These are phyloP conservation scores for Pentamera pediparva DNA, from an alignment of 53 echinoderm and acorn worm genomes.

Conservation along the genomic window DNA sequence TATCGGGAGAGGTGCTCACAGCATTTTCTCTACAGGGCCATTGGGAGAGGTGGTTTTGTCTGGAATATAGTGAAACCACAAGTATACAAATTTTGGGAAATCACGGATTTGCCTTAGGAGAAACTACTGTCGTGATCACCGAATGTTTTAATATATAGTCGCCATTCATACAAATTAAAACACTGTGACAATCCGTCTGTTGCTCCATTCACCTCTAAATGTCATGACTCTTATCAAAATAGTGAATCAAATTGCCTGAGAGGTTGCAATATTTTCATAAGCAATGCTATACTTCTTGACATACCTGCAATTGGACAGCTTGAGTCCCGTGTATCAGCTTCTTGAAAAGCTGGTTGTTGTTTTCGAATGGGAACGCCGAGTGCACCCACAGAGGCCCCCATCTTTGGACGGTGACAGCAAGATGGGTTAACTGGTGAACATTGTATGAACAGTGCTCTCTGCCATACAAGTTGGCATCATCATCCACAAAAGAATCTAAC, in stretches of 20 bases:
- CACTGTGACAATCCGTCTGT: too few species aligned
- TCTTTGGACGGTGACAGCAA: slow-evolving; percentile 37
- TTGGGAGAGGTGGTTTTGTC: too few species aligned
- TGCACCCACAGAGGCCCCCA: slow-evolving; percentile 55
- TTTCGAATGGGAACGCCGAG: slow-evolving; percentile 51
- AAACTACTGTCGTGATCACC: background rate
- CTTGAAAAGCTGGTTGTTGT: slow-evolving; percentile 25
- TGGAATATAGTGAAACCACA: too few species aligned
- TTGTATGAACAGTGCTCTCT: slow-evolving; percentile 39
- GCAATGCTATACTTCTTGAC: background rate
- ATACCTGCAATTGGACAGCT: slow-evolving; percentile 34
- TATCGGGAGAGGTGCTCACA: too few species aligned
- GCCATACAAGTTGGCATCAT: slow-evolving; percentile 38
- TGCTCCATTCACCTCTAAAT: too few species aligned
- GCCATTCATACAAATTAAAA: too few species aligned
- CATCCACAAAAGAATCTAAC: slow-evolving; percentile 35
- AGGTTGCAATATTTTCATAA: background rate
- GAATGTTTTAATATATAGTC: background rate
- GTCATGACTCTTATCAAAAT: too few species aligned
- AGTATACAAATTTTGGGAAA: too few species aligned
- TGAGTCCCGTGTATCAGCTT: slow-evolving; percentile 47
- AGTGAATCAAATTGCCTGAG: too few species aligned
- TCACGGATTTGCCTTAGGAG: too few species aligned
- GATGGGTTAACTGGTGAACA: slow-evolving; percentile 36
- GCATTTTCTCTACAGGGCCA: too few species aligned